Evolutionary conservation across 2,797 vertebrate genomes (phyloP).

Genomic region (Myotis pilosus): DNA sequence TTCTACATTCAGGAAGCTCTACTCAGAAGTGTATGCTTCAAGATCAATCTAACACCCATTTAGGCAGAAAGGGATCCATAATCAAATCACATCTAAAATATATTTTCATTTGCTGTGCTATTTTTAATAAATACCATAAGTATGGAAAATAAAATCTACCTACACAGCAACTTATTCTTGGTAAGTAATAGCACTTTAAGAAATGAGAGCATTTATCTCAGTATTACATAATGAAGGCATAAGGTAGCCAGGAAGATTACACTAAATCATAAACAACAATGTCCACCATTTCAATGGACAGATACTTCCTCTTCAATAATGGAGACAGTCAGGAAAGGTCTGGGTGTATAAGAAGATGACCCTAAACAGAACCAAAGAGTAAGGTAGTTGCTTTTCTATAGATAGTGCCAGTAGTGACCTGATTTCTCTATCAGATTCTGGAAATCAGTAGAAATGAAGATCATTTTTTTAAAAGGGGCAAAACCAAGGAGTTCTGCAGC

Average conservation of each 20-base stretch:
- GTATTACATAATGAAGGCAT: not conserved
- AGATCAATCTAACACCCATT: not conserved
- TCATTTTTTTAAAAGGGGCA: not conserved
- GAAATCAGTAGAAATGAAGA: not conserved
- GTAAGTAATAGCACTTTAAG: not conserved
- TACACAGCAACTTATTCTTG: not conserved
- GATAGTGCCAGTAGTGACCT: not conserved
- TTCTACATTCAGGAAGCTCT: not conserved
- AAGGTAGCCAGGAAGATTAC: not conserved
- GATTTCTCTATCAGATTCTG: not conserved
- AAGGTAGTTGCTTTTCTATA: not conserved
- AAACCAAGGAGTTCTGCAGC: not conserved
- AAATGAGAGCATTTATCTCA: not conserved
- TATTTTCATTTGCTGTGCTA: not conserved
- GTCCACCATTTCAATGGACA: not conserved
- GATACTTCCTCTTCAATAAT: not conserved
- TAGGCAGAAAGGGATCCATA: not conserved
- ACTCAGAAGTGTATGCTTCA: not conserved
- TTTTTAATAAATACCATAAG: slow-evolving; percentile 16
- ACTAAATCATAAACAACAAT: not conserved
- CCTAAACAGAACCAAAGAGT: not conserved
- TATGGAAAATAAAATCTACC: not conserved
- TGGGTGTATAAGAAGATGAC: not conserved
- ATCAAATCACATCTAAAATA: not conserved
- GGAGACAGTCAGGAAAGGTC: not conserved